Conservation (phyloP, 2,113 vertebrate species). For the Thunnus thynnus region DNA sequence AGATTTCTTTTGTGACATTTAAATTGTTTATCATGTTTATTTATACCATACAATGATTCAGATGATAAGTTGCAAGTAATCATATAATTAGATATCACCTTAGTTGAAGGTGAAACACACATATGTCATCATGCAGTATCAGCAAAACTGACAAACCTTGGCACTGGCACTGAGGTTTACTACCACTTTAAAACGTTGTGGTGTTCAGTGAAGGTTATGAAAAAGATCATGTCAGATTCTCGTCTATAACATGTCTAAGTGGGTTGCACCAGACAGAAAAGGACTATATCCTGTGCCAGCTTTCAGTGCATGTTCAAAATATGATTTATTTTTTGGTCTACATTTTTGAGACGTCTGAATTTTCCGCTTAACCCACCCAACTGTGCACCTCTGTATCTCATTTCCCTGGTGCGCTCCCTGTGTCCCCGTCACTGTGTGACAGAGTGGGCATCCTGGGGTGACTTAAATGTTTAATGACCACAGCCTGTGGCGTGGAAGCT, state of each 20-base stretch:
- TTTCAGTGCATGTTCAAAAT: not conserved
- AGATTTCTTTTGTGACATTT: no score
- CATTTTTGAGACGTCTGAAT: conserved; percentile 25
- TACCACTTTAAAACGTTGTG: no score
- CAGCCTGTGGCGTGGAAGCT: conserved; percentile 45
- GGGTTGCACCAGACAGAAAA: not conserved
- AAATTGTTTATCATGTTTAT: no score
- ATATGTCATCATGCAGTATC: no score
- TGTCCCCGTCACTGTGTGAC: conserved; percentile 53
- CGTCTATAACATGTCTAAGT: not conserved
- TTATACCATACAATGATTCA: no score
- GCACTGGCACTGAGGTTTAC: no score
- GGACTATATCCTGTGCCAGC: not conserved
- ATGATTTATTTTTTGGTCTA: not conserved
- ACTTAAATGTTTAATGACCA: conserved; percentile 77
- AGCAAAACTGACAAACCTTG: no score
- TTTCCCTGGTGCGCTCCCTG: conserved; percentile 34
- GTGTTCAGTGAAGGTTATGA: no score
- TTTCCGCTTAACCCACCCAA: not conserved
- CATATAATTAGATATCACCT: no score
- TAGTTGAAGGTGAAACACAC: no score
- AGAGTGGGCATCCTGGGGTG: conserved; percentile 52
- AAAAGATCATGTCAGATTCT: no score
- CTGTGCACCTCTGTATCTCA: conserved; percentile 47
- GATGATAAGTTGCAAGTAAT: no score